Base-by-base conservation (phyloP, 2,888 invertebrate genomes). In the Augochlorella aurata region DNA sequence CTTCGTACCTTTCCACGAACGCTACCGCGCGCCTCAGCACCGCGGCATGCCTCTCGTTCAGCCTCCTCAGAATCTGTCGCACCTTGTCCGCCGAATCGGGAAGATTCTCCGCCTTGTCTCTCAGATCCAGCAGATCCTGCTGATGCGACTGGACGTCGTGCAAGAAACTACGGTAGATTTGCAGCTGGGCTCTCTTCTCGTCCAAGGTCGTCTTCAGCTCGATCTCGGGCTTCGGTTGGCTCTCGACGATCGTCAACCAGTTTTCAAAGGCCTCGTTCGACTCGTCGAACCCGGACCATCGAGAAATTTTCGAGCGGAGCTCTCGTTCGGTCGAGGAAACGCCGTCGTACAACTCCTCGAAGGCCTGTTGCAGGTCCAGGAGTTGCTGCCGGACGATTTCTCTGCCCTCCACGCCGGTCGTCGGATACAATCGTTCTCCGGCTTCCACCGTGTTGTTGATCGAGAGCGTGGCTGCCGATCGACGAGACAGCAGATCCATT, bases 261-360 rank as follows among this genome's bases (percentile, higher is more conserved):
- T 95, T 95, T 89, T 96, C 95, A 45, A 98, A 96, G 65, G 95
- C 95, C 77, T 97, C 97, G 18, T 97, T 95, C 87, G 97, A 96
- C 90, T 98, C 98, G 93, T 98, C 98, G 92, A 98, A 98, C 5
- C 97, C 97, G 24, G 97, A 97, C 98, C 98, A 98, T 88, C 97
- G 96, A 69, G 96, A 96, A 76, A 98, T 95, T 94, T 97, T 97
- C 0, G 96, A 96, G 93, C 98, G 97, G 44, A 98, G 95, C 89
- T 97, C 96, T 77, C 97, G 95, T 87, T 97, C 97, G 0, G 96
- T 95, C 80, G 95, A 96, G n/a, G 96, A 95, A 54, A 98, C 96
- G 82, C 95, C 96, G 89, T 98, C 98, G 89, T 96, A 98, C 0
- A 98, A 94, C 67, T 95, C 95, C 88, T 98, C 98, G 83, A 98